phyloP scores from a whole-genome alignment of 2,888 invertebrate genomes.

The Deladenus siricidicola region DNA sequence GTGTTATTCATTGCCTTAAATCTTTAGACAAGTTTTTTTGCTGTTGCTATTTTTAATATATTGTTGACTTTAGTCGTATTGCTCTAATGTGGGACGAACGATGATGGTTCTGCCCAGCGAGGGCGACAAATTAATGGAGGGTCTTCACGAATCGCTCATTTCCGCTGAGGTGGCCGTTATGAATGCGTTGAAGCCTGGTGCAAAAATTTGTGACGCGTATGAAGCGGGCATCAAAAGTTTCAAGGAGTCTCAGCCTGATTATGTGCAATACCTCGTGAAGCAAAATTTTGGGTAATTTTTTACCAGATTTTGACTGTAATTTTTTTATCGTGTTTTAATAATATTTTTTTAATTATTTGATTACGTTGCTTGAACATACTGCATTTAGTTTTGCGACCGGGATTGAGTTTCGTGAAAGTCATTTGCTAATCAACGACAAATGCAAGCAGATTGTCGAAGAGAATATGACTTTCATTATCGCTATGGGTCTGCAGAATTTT shows the following conservation, averaged over 20 bases:
- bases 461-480: slow-evolving; percentile 90
- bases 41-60: not conserved
- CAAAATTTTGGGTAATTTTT: slow-evolving; percentile 56
- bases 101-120: slow-evolving; percentile 89
- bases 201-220: slow-evolving; percentile 77
- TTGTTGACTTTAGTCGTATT: slow-evolving; percentile 71
- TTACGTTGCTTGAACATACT: not conserved
- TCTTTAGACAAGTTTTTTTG: not conserved
- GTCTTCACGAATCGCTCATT: slow-evolving; percentile 85
- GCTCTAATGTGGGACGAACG: slow-evolving; percentile 92
- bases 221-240: slow-evolving; percentile 72
- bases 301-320: not conserved
- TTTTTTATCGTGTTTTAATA: not conserved
- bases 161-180: slow-evolving; percentile 81
- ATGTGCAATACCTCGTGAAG: slow-evolving; percentile 83
- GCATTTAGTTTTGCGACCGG: slow-evolving; percentile 80
- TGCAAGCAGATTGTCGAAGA: slow-evolving; percentile 60
- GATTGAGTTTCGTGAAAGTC: slow-evolving; percentile 92
- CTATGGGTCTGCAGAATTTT: slow-evolving; percentile 79
- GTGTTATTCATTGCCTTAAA: no score
- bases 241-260: slow-evolving; percentile 74
- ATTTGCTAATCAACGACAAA: slow-evolving; percentile 82
- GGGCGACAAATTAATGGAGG: no score
- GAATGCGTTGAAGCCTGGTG: slow-evolving; percentile 68
- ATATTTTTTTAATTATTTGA: slow-evolving; percentile 4